Conservation (phyloP, 2,113 vertebrate species). For the Trogon surrucura region DNA sequence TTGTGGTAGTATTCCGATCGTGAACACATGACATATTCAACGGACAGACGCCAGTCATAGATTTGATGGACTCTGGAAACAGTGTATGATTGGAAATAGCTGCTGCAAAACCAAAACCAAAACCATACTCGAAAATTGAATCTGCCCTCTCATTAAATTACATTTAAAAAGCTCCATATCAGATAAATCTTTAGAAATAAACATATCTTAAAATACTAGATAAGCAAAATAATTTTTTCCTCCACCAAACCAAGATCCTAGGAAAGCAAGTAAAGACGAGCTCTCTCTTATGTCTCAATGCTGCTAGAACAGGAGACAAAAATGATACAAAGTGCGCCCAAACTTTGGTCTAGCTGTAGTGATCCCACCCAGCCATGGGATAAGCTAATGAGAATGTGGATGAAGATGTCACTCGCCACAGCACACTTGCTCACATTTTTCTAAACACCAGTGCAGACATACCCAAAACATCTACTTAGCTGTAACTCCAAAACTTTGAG, state of each 20-base stretch:
- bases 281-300: not conserved
- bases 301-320: not conserved
- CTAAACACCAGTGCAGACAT: not conserved
- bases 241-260: not conserved
- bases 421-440: not conserved
- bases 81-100: not conserved
- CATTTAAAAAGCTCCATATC: not conserved
- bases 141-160: not conserved
- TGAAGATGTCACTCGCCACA: not conserved
- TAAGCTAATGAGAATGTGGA: not conserved
- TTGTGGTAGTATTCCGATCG: not conserved
- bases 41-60: not conserved
- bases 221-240: not conserved
- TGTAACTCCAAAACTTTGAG: not conserved
- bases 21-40: not conserved
- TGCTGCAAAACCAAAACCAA: not conserved
- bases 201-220: not conserved
- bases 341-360: not conserved
- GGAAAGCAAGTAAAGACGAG: not conserved
- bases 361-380: not conserved
- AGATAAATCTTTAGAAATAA: not conserved
- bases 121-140: not conserved
- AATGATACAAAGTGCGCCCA: not conserved
- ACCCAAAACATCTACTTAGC: not conserved
- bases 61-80: not conserved